Conservation (phyloP, 2,888 invertebrate species). For the Prosapia bicincta region DNA sequence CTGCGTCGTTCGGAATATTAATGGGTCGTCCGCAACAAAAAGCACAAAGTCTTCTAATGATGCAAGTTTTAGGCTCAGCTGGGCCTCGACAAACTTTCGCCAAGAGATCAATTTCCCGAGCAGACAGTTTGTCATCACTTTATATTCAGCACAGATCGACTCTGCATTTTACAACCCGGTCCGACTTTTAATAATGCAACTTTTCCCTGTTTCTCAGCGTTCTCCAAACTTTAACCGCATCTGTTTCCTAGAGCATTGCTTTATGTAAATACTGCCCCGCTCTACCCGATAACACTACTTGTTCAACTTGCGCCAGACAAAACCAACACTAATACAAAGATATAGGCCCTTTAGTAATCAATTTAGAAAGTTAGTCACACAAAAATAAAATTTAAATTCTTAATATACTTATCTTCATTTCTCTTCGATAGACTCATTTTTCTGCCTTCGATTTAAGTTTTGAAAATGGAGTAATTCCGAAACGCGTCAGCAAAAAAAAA, state of each 20-base stretch:
- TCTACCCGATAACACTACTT: too few species aligned
- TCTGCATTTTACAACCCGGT: neutral
- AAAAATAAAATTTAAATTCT: too few species aligned
- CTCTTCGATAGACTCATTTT: too few species aligned
- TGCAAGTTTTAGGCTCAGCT: neutral
- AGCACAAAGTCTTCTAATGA: conserved; percentile 2
- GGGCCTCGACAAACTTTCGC: neutral
- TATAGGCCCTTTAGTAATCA: too few species aligned
- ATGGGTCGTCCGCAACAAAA: neutral
- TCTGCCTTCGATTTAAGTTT: too few species aligned
- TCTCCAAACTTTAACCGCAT: neutral
- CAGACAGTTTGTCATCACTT: neutral
- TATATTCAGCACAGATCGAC: neutral
- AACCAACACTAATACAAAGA: too few species aligned
- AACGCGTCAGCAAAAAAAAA: too few species aligned
- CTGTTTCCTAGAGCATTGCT: neutral
- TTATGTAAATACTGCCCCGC: too few species aligned
- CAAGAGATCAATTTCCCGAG: neutral
- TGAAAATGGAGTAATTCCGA: too few species aligned
- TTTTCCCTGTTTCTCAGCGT: neutral
- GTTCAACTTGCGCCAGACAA: too few species aligned
- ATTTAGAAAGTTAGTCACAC: too few species aligned
- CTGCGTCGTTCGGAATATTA: neutral
- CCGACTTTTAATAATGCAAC: neutral
- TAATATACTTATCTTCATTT: too few species aligned